Evolutionary conservation across 2,797 vertebrate genomes (phyloP).

Genomic region (Melanotaenia trifasciata): DNA sequence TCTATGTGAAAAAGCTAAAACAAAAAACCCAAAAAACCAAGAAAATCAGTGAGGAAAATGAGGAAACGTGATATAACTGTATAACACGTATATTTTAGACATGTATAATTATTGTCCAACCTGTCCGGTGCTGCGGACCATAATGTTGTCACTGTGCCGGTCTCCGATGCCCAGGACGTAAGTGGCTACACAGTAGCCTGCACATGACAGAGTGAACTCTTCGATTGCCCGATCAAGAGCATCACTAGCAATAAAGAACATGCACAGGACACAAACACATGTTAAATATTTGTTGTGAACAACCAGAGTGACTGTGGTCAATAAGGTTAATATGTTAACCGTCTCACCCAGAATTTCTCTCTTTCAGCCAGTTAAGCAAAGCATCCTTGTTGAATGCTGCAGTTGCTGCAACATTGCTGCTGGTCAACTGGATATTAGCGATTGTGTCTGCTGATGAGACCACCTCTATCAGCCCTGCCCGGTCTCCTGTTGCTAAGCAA

Average conservation of each 20-base stretch:
- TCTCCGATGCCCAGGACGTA: conserved; percentile 99
- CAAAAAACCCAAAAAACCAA: not conserved
- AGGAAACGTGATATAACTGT: too few species aligned
- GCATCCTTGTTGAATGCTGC: conserved; percentile 99
- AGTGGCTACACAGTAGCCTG: conserved; percentile 99
- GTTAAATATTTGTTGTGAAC: not conserved
- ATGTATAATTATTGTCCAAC: conserved; percentile 72
- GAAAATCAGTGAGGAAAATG: conserved; percentile 11
- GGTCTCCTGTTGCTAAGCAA: conserved; percentile 97
- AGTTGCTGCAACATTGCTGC: conserved; percentile 95
- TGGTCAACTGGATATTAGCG: conserved; percentile 97
- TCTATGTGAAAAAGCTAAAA: conserved; percentile 98
- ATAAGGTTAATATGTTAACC: not conserved
- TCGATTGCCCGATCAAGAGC: conserved; percentile 97
- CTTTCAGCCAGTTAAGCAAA: conserved; percentile 97
- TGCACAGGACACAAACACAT: not conserved
- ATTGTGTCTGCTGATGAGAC: conserved; percentile 96
- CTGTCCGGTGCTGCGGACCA: conserved; percentile 98
- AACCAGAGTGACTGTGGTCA: not conserved
- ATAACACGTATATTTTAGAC: too few species aligned
- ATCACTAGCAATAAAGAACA: conserved; percentile 81
- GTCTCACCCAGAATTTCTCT: conserved; percentile 93
- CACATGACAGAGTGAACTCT: conserved; percentile 97
- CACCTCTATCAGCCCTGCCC: conserved; percentile 95
- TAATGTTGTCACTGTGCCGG: conserved; percentile 99